Conservation (phyloP, 2,888 invertebrate genomes). For the Hybos culiciformis region DNA sequence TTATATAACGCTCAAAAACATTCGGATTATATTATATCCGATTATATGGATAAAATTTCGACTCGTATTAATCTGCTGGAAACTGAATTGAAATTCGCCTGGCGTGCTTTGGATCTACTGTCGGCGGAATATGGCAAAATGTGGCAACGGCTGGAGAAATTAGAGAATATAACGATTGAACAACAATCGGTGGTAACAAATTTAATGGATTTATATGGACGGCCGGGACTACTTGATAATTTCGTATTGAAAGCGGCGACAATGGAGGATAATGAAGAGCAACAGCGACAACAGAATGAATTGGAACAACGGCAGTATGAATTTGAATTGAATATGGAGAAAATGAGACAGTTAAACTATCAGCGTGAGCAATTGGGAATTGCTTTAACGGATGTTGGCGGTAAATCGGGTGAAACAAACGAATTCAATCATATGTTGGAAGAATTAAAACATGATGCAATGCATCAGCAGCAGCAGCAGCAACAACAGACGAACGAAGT, state of each 20-base stretch:
- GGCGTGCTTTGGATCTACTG: constrained; percentile 79
- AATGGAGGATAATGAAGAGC: neutral
- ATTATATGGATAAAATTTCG: constrained; percentile 82
- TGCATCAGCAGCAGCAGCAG: constrained; percentile 11
- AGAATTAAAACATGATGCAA: constrained; percentile 22
- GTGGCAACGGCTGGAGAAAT: constrained; percentile 82
- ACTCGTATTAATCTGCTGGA: constrained; percentile 77
- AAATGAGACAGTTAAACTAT: constrained; percentile 6
- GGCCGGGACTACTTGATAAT: constrained; percentile 23
- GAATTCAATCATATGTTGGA: constrained; percentile 22
- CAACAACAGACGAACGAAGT: no score
- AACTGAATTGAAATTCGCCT: constrained; percentile 82
- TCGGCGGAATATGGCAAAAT: constrained; percentile 87
- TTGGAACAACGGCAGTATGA: neutral
- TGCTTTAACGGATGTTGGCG: constrained; percentile 8
- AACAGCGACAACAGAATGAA: constrained; percentile 4
- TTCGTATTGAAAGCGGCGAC: constrained; percentile 17
- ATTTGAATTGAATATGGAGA: constrained; percentile 1
- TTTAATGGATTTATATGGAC: constrained; percentile 41
- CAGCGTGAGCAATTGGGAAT: constrained; percentile 2
- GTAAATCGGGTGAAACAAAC: no score
- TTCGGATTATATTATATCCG: constrained; percentile 67
- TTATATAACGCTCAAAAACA: constrained; percentile 39
- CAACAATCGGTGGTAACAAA: constrained; percentile 85
- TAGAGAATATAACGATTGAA: constrained; percentile 73